Evolutionary conservation across 2,113 vertebrate genomes (phyloP).

Genomic region (Embiotoca jacksoni): DNA sequence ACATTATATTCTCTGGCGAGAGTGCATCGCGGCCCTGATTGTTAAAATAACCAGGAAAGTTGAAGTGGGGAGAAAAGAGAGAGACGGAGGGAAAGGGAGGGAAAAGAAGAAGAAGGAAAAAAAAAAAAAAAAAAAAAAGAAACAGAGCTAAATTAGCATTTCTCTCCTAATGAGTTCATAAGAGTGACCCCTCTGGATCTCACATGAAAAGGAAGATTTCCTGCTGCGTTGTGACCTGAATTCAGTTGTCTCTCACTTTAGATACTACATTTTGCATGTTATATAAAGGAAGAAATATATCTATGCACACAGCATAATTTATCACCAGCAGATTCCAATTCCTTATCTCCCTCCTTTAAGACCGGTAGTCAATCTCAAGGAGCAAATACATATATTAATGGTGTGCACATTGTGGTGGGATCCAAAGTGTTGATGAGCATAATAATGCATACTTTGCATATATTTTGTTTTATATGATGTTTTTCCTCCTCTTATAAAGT

Average conservation of each 20-base stretch:
- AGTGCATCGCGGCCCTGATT: constrained; percentile 18
- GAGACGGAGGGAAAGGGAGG: constrained; percentile 11
- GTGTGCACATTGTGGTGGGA: constrained; percentile 12
- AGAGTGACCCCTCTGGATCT: constrained; percentile 91
- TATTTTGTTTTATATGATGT: constrained; percentile 42
- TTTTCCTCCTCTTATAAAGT: constrained; percentile 39
- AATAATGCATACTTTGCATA: constrained; percentile 39
- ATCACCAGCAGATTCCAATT: constrained; percentile 58
- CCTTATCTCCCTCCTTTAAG: constrained; percentile 32
- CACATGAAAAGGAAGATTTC: constrained; percentile 90
- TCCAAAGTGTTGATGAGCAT: constrained; percentile 31
- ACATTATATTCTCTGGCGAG: constrained; percentile 27
- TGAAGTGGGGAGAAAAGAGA: constrained; percentile 49
- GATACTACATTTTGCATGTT: constrained; percentile 82
- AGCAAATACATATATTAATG: constrained; percentile 33
- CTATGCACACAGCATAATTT: constrained; percentile 80
- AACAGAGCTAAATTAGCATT: constrained; percentile 84
- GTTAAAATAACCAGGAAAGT: constrained; percentile 64
- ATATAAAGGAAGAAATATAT: constrained; percentile 81
- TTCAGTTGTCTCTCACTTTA: constrained; percentile 84
- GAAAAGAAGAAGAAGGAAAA: too few relatives aligned
- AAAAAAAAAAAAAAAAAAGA: not conserved
- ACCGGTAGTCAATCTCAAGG: constrained; percentile 29
- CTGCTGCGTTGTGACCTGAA: constrained; percentile 90
- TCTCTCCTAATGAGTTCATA: constrained; percentile 91